These are phyloP conservation scores for Apamea monoglypha DNA, from an alignment of 2,888 invertebrate species.

Conservation along the genomic window DNA sequence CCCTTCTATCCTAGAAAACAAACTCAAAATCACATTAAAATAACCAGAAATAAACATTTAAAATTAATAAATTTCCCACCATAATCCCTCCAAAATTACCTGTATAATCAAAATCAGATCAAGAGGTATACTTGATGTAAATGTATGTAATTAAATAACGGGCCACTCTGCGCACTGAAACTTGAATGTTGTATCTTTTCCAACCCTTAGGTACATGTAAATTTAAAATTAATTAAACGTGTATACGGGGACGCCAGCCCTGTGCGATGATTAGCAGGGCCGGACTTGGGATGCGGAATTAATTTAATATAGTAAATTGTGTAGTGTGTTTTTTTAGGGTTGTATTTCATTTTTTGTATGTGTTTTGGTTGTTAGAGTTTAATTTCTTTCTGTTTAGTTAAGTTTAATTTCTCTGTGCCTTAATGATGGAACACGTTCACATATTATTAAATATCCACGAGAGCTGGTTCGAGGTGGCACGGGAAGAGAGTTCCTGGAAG, in stretches of 20 bases:
- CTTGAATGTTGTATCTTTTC: constrained; percentile 68
- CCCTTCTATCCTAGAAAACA: not conserved
- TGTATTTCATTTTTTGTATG: not conserved
- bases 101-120: constrained; percentile 52
- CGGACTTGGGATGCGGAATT: constrained; percentile 55
- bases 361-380: not conserved
- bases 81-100: constrained; percentile 37
- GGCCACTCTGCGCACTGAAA: constrained; percentile 39
- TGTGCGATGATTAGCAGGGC: constrained; percentile 71
- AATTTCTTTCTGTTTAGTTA: not conserved
- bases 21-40: not conserved
- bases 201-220: constrained; percentile 63
- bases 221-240: constrained; percentile 75
- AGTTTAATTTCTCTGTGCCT: not conserved
- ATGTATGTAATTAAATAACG: constrained; percentile 64
- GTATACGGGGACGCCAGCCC: constrained; percentile 65
- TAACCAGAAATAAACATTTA: not conserved
- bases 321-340: not conserved
- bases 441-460: not conserved
- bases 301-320: not conserved
- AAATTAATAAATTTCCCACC: constrained; percentile 3
- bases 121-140: constrained; percentile 41
- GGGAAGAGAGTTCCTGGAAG: not conserved
- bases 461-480: too few relatives aligned
- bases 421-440: too few relatives aligned